Base-by-base conservation (phyloP, 2,113 vertebrate genomes). In the Dermatemys mawii region DNA sequence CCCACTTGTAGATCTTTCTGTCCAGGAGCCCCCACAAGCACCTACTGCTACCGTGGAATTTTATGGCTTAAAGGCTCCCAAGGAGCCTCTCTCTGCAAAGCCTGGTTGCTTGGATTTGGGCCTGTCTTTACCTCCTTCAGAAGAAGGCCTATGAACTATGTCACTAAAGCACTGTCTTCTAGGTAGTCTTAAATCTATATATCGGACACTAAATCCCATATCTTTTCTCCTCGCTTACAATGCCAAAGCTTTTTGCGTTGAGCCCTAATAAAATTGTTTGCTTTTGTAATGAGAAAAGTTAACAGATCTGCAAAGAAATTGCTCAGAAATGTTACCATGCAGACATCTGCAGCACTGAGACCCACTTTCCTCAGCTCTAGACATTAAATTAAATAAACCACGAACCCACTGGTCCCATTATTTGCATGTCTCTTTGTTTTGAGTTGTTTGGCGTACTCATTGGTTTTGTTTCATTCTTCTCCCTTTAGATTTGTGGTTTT, bases 81-180 rank as follows among this genome's bases (percentile, higher is more conserved):
- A 4, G 48, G 29, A 44, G 50, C 27, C 38, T 46, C 85, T 9
- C 22, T 11, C 24, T 75, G n/a, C 22, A 79, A 7, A 67, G 78
- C 0, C 0, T 1, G 1, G 2, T 2, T 1, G 1, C n/a, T 89
- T 4, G n/a, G 54, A 2, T 35, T 48, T 2, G 17, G 0, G 11
- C 11, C 17, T 55, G 90, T 73, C 49, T 85, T 55, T 44, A 4
- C 48, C 48, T 82, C 6, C 35, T 44, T 89, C 12, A 60, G 41
- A 9, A 0, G 0, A 5, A 11, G 0, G 0, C 5, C 1, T 7
- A 44, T 0, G 38, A 3, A 8, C 38, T 38, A 51, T 9, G 63
- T 86, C 50, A 48, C n/a, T 54, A 16, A 9, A 55, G 2, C 35
- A 1, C 6, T 1, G 0, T 0, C 2, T 75, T 41, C 41, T 5